Conservation (phyloP, 2,888 invertebrate genomes). For the Oxystoma pomonae region DNA sequence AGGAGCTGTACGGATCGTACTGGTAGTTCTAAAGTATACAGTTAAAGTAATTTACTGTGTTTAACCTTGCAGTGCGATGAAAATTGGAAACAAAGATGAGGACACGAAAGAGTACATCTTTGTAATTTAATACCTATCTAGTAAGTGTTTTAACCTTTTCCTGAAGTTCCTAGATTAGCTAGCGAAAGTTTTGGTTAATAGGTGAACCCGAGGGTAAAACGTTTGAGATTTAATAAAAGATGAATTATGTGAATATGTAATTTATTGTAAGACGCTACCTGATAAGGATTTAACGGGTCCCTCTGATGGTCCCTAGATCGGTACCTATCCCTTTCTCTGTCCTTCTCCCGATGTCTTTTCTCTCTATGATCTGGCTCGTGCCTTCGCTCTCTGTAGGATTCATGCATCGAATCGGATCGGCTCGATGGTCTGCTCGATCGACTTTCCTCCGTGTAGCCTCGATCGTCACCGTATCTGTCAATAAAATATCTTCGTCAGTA, state of each 20-base stretch:
- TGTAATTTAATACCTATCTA: too few relatives aligned
- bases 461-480: constrained; percentile 42
- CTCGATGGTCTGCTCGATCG: constrained; percentile 44
- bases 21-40: constrained; percentile 42
- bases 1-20: constrained; percentile 58
- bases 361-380: constrained; percentile 44
- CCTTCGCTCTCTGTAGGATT: constrained; percentile 40
- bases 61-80: too few relatives aligned
- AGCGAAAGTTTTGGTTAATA: background rate
- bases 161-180: too few relatives aligned
- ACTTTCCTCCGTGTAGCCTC: constrained; percentile 34
- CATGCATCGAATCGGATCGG: constrained; percentile 46
- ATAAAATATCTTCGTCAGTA: too few relatives aligned
- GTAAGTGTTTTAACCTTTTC: too few relatives aligned
- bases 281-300: constrained; percentile 44
- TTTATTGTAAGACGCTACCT: too few relatives aligned
- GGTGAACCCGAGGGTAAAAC: background rate
- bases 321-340: constrained; percentile 39
- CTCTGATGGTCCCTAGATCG: constrained; percentile 38
- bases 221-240: too few relatives aligned
- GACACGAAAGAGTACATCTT: too few relatives aligned
- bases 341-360: constrained; percentile 30
- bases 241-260: too few relatives aligned
- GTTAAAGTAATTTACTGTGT: too few relatives aligned
- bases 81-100: too few relatives aligned